Base-by-base conservation (phyloP, 2,888 invertebrate genomes). In the Mythimna ferrago region DNA sequence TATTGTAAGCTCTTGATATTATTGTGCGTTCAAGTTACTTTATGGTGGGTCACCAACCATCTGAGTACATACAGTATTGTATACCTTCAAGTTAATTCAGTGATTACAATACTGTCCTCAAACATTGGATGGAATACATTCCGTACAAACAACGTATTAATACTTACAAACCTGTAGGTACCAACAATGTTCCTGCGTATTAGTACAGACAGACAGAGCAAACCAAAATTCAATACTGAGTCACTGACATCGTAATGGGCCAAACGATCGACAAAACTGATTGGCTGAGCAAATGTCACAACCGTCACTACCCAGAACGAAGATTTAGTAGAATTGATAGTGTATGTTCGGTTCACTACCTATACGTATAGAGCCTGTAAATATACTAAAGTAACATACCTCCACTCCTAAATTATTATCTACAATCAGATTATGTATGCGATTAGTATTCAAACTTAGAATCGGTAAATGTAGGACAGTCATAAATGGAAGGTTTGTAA, bases 261-360 rank as follows among this genome's bases (percentile, higher is more conserved):
- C 63, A 54, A 62, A 62, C 78, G 83, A 83, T 83, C 57, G 54
- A 65, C 53, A 53, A 44, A 71, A 67, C 65, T 75, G 81, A 80
- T 80, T 70, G 81, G 51, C 56, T 73, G 67, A 73, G 51, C 80
- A 62, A 83, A 80, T 83, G 67, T 68, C 67, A 62, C 67, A 80
- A 77, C 66, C 51, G 60, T 35, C 41, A 60, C 66, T 63, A 32
- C 51, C 58, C 38, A 38, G 21, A 26, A 61, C 60, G 26, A 73
- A 66, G 57, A 83, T 78, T 82, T 63, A 41, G 21, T 77, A 66
- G 56, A 81, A 77, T 44, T 70, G 71, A 78, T 82, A 77, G 32
- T 72, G 72, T 19, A 53, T 19, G 56, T 11, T 44, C 32, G 32
- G 66, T 32, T 48, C 58, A 32, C 7, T 74, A 48, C 14, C n/a